Evolutionary conservation across 2,113 vertebrate genomes (phyloP).

Genomic region (Grus americana): DNA sequence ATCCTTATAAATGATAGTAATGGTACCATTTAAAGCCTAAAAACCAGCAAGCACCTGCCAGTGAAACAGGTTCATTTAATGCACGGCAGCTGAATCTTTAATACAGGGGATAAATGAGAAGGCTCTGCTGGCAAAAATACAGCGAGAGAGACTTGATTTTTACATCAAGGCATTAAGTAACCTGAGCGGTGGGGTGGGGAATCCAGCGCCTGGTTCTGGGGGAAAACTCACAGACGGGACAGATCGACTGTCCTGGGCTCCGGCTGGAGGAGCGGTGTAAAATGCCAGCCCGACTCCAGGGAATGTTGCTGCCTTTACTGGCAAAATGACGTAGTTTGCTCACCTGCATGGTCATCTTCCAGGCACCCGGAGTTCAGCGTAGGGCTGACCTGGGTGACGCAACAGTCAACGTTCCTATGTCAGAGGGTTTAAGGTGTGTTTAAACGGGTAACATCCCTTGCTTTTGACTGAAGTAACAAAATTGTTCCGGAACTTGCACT

Average conservation of each 20-base stretch:
- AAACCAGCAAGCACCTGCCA: slow-evolving; percentile 50
- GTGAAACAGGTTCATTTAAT: not conserved
- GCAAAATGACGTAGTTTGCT: fast-evolving
- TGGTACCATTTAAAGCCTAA: slow-evolving; percentile 42
- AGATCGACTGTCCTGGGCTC: not conserved
- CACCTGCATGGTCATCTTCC: too few species aligned
- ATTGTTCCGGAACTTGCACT: fast-evolving
- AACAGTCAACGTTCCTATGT: fast-evolving
- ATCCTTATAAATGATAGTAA: slow-evolving; percentile 63
- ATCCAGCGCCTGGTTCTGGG: not conserved
- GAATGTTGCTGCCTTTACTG: not conserved
- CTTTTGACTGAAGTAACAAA: not conserved
- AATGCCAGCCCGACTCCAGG: not conserved
- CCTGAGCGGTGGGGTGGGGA: not conserved
- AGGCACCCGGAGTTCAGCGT: not conserved
- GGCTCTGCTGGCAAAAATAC: slow-evolving; percentile 1
- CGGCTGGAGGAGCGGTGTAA: not conserved
- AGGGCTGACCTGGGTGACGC: fast-evolving
- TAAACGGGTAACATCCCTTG: too few species aligned
- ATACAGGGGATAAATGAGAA: not conserved
- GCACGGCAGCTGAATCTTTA: slow-evolving; percentile 3
- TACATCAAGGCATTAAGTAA: not conserved
- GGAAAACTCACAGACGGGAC: not conserved
- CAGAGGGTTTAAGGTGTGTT: fast-evolving
- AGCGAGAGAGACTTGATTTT: not conserved